phyloP scores from a whole-genome alignment of 1,140 invertebrate genomes.

The Drosophila rhopaloa region DNA sequence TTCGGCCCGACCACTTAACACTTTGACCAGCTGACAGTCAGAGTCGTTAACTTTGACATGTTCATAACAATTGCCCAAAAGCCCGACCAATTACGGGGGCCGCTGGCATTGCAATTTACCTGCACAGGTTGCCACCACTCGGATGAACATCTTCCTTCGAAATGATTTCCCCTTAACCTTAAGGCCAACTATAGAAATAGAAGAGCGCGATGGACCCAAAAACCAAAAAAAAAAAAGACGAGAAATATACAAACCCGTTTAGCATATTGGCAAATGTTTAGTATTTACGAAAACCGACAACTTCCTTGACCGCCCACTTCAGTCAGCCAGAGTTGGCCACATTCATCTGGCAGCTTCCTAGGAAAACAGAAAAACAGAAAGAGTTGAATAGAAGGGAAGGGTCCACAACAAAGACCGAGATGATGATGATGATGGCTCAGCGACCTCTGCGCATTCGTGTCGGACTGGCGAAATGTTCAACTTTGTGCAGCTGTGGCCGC shows the following conservation, averaged over 20 bases:
- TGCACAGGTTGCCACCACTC: conserved; percentile 50
- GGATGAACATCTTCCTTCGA: conserved; percentile 74
- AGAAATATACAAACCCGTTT: conserved; percentile 60
- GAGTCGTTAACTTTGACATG: conserved; percentile 80
- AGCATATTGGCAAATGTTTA: conserved; percentile 79
- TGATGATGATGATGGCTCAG: conserved; percentile 61
- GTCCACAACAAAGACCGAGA: conserved; percentile 26
- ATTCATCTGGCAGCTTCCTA: conserved; percentile 46
- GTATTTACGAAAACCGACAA: conserved; percentile 66
- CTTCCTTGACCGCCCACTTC: conserved; percentile 81
- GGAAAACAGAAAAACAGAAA: conserved; percentile 36
- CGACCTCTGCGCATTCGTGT: conserved; percentile 60
- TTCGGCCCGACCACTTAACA: conserved; percentile 58
- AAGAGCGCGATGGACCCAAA: conserved; percentile 26
- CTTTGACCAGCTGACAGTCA: conserved; percentile 74
- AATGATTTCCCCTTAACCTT: conserved; percentile 66
- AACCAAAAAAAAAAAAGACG: conserved; percentile 8
- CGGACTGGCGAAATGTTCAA: conserved; percentile 50
- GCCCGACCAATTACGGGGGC: conserved; percentile 65
- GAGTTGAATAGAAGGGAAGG: conserved; percentile 20
- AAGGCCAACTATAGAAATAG: conserved; percentile 76
- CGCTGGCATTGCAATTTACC: conserved; percentile 66
- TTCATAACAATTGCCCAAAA: conserved; percentile 79
- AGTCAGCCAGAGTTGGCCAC: conserved; percentile 25
- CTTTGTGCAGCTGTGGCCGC: conserved; percentile 67